These are phyloP conservation scores for Brachionus plicatilis DNA, from an alignment of 1,140 invertebrate species.

Conservation along the genomic window DNA sequence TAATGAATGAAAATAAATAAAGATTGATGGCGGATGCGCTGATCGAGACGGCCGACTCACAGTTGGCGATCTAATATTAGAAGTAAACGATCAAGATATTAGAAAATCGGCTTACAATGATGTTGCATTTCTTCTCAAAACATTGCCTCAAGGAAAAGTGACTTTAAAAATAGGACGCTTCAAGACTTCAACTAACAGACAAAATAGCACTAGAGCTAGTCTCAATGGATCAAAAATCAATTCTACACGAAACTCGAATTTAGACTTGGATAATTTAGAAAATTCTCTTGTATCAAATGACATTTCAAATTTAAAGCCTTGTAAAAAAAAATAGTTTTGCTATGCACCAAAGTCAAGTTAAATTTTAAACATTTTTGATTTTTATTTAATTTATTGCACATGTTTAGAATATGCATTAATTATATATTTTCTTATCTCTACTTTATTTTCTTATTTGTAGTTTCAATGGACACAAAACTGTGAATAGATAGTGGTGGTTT, in stretches of 20 bases:
- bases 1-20: not conserved
- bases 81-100: constrained; percentile 81
- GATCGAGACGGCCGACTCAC: constrained; percentile 83
- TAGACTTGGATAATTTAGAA: not conserved
- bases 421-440: too few species aligned
- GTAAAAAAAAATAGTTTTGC: not conserved
- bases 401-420: too few species aligned
- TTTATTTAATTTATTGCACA: too few species aligned
- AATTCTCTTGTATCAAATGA: not conserved
- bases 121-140: constrained; percentile 60
- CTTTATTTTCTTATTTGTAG: too few species aligned
- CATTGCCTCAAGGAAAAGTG: constrained; percentile 32
- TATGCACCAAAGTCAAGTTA: not conserved
- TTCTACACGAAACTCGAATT: constrained; percentile 16
- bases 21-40: constrained; percentile 75
- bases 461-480: too few species aligned
- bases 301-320: not conserved
- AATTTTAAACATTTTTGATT: too few species aligned
- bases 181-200: not conserved
- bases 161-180: constrained; percentile 31
- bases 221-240: not conserved
- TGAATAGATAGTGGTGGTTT: too few species aligned
- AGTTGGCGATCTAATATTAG: constrained; percentile 82
- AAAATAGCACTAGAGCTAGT: not conserved
- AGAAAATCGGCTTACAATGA: constrained; percentile 74